phyloP scores from a whole-genome alignment of 2,113 vertebrate species.

The Protomyctophum bolini region DNA sequence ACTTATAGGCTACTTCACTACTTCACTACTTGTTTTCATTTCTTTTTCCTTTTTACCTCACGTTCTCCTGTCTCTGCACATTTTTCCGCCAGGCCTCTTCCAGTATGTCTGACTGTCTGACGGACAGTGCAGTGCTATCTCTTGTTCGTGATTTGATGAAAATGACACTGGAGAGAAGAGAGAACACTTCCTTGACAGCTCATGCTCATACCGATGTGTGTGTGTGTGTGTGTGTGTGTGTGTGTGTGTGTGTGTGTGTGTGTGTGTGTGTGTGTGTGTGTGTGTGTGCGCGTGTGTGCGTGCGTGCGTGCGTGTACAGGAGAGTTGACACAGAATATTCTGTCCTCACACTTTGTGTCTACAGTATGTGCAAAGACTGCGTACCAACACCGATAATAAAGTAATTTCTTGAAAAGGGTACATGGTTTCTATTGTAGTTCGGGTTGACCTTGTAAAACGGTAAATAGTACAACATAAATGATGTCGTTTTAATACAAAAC shows the following conservation, averaged over 20 bases:
- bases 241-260: no score
- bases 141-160: slow-evolving; percentile 45
- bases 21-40: slow-evolving; percentile 24
- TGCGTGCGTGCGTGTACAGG: not conserved
- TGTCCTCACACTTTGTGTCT: not conserved
- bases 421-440: no score
- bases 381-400: slow-evolving; percentile 2
- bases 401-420: no score
- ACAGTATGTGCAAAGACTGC: slow-evolving; percentile 32
- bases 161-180: slow-evolving; percentile 48
- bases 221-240: slow-evolving; percentile 19
- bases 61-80: slow-evolving; percentile 36
- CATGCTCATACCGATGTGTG: slow-evolving; percentile 24
- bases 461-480: no score
- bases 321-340: slow-evolving; percentile 38
- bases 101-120: slow-evolving; percentile 33
- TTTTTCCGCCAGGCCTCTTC: slow-evolving; percentile 38
- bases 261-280: no score
- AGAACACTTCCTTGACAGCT: slow-evolving; percentile 41
- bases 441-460: no score
- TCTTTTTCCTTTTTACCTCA: not conserved
- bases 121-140: slow-evolving; percentile 51
- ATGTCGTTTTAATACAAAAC: no score
- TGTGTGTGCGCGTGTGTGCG: no score
- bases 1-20: not conserved